A percentile compares a stretch with the other conserved stretches of the same genome.
phyloP scores from a whole-genome alignment of 1,140 invertebrate genomes.

The Penaeus vannamei region DNA sequence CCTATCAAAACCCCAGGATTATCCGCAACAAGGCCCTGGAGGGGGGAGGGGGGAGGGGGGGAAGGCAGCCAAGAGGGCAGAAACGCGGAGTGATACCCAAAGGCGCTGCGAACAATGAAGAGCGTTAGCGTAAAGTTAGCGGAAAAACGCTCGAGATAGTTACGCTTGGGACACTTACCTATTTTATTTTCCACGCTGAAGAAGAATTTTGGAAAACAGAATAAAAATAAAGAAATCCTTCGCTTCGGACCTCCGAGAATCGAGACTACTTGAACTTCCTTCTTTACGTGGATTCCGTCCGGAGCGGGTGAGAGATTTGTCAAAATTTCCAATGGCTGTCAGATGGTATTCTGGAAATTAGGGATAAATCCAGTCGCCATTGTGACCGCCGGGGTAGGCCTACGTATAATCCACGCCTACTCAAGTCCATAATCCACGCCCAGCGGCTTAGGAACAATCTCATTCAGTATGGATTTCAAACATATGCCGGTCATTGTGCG shows the following conservation, averaged over 20 bases:
- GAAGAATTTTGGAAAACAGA: background rate
- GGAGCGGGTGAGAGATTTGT: constrained; percentile 18
- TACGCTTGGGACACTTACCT: background rate
- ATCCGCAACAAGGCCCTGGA: constrained; percentile 27
- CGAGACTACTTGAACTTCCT: background rate
- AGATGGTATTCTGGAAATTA: constrained; percentile 36
- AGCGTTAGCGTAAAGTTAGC: too few relatives aligned
- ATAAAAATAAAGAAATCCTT: too few relatives aligned
- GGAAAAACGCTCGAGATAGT: too few relatives aligned
- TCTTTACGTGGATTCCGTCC: background rate
- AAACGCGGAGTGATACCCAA: constrained; percentile 31
- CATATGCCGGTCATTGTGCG: too few relatives aligned
- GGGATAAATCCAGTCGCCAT: constrained; percentile 30
- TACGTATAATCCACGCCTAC: too few relatives aligned
- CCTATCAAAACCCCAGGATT: constrained; percentile 44
- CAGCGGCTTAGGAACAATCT: too few relatives aligned
- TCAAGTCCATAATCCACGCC: too few relatives aligned
- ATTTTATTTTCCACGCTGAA: background rate
- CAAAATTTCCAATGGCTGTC: constrained; percentile 37
- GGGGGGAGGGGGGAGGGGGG: background rate
- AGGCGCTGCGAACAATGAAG: background rate
- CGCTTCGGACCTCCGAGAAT: too few relatives aligned
- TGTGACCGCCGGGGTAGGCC: background rate
- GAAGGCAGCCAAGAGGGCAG: constrained; percentile 36
- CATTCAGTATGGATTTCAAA: too few relatives aligned